Evolutionary conservation across 2,113 vertebrate genomes (phyloP).

Genomic region (Melanotaenia duboulayi): DNA sequence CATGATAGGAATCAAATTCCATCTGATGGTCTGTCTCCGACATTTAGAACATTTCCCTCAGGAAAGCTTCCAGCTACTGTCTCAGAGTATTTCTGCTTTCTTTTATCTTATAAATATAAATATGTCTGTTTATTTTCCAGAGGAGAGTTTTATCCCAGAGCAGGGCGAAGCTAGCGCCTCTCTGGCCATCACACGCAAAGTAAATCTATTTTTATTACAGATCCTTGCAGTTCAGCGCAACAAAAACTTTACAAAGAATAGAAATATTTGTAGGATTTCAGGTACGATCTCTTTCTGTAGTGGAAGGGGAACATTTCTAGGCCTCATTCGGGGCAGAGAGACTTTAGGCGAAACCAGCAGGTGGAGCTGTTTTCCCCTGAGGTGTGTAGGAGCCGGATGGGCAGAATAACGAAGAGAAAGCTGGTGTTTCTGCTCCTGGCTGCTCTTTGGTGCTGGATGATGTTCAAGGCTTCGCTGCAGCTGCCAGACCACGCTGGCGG

Average conservation of each 20-base stretch:
- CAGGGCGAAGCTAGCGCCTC: not conserved
- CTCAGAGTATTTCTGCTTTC: too few species aligned
- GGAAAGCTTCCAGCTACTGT: not conserved
- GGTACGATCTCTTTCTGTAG: not conserved
- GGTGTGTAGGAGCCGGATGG: not conserved
- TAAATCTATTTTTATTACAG: conserved; percentile 13
- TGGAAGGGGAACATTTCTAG: not conserved
- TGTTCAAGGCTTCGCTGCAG: too few species aligned
- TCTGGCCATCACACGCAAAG: not conserved
- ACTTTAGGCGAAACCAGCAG: not conserved
- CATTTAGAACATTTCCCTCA: not conserved
- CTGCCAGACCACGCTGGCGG: too few species aligned
- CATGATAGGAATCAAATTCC: too few species aligned
- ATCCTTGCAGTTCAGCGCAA: not conserved
- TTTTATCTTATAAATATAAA: not conserved
- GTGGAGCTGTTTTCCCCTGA: not conserved
- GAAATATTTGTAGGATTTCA: conserved; percentile 3
- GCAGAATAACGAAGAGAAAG: not conserved
- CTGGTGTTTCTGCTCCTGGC: not conserved
- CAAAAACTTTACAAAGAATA: not conserved
- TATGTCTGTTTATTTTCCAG: not conserved
- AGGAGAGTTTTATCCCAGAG: not conserved
- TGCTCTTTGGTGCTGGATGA: conserved; percentile 1
- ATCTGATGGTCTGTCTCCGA: not conserved
- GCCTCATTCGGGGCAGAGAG: not conserved